phyloP scores from a whole-genome alignment of 2,113 vertebrate genomes.

The Antechinus stuartii region DNA sequence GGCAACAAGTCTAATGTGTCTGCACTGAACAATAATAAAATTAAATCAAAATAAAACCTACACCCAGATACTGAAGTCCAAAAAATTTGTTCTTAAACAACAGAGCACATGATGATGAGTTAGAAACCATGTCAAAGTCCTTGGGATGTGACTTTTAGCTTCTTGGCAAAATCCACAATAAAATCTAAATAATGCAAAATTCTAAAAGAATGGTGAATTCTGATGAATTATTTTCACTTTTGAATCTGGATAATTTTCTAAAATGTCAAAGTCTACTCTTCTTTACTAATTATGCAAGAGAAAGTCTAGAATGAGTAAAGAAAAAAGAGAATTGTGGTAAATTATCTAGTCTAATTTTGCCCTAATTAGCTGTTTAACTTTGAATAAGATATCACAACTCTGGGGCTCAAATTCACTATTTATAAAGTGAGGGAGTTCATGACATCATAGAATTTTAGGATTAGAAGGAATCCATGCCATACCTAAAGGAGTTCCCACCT shows the following conservation, averaged over 20 bases:
- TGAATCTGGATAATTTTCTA: not conserved
- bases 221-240: not conserved
- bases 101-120: not conserved
- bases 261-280: not conserved
- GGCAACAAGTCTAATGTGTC: not conserved
- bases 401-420: not conserved
- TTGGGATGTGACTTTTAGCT: not conserved
- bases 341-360: not conserved
- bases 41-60: not conserved
- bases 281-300: not conserved
- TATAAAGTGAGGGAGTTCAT: not conserved
- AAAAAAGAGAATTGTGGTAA: not conserved
- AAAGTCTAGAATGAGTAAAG: not conserved
- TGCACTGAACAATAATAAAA: not conserved
- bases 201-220: not conserved
- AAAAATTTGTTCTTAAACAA: not conserved
- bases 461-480: not conserved
- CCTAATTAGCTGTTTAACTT: not conserved
- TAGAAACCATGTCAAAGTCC: not conserved
- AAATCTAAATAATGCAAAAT: not conserved
- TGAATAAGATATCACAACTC: not conserved
- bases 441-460: not conserved
- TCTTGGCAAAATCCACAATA: not conserved
- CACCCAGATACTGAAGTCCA: not conserved
- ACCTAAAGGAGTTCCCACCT: not conserved